phyloP scores from a whole-genome alignment of 1,140 invertebrate species.

The Berghia stephanieae region DNA sequence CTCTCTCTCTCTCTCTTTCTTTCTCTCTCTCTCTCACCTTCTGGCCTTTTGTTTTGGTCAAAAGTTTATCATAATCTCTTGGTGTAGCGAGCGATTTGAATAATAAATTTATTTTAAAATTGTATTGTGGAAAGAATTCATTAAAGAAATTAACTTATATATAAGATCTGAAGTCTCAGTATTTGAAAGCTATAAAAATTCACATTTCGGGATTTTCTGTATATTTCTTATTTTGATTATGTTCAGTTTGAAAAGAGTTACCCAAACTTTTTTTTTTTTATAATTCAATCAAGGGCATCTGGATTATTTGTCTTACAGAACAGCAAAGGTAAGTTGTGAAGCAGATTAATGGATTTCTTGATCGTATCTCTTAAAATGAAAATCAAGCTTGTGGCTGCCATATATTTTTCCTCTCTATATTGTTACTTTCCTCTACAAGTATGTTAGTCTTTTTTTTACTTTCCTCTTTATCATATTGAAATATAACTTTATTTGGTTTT shows the following conservation, averaged over 20 bases:
- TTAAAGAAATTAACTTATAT: too few species aligned
- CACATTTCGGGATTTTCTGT: background rate
- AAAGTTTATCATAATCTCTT: too few species aligned
- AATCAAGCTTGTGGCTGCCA: too few species aligned
- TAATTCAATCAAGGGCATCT: constrained; percentile 25
- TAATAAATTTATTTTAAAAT: too few species aligned
- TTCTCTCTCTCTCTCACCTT: too few species aligned
- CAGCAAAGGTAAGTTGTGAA: constrained; percentile 28
- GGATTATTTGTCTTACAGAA: constrained; percentile 27
- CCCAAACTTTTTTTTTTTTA: background rate
- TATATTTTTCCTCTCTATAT: background rate
- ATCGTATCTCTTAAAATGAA: background rate
- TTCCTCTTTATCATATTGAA: background rate
- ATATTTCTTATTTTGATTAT: background rate
- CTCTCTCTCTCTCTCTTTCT: background rate
- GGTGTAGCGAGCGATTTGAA: too few species aligned
- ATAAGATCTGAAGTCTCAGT: background rate
- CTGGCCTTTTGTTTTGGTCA: too few species aligned
- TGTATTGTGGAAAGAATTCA: too few species aligned
- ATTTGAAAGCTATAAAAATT: background rate
- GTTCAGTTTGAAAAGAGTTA: too few species aligned
- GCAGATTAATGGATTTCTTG: background rate
- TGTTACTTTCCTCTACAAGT: background rate
- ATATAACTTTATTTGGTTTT: background rate
- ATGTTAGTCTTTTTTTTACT: background rate